phyloP scores from a whole-genome alignment of 2,113 vertebrate species.

The Oncorhynchus clarkii region DNA sequence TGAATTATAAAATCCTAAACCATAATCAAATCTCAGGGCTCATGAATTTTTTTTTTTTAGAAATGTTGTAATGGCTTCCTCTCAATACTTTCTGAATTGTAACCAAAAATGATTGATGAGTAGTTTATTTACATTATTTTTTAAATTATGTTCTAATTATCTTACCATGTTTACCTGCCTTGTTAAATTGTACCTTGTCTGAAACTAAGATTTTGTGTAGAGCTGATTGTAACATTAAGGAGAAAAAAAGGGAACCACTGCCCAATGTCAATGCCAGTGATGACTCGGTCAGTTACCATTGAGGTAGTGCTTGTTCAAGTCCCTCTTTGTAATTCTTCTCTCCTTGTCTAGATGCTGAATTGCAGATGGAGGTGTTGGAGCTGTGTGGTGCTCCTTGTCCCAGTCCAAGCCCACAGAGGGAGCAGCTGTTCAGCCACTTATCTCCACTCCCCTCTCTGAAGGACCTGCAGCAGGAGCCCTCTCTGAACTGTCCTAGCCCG shows the following conservation, averaged over 20 bases:
- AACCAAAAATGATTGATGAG: too few relatives aligned
- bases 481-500: conserved; percentile 25
- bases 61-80: too few relatives aligned
- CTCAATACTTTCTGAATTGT: too few relatives aligned
- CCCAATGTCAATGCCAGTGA: too few relatives aligned
- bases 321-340: background rate
- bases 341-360: conserved; percentile 57
- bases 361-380: conserved; percentile 54
- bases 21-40: background rate
- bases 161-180: too few relatives aligned
- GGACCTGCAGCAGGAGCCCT: conserved; percentile 27
- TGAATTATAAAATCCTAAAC: background rate
- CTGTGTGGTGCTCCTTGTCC: conserved; percentile 41
- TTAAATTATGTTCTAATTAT: too few relatives aligned
- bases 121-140: too few relatives aligned
- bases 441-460: conserved; percentile 41
- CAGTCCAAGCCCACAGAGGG: conserved; percentile 20
- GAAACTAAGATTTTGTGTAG: too few relatives aligned
- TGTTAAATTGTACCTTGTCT: too few relatives aligned
- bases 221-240: too few relatives aligned
- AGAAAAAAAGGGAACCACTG: background rate
- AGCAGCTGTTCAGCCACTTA: conserved; percentile 55
- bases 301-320: background rate
- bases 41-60: background rate
- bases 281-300: too few relatives aligned